Evolutionary conservation across 2,888 invertebrate species (phyloP), one percentile per base, ranked within the genome.

Genomic region (Standfussiana lucernea): DNA sequence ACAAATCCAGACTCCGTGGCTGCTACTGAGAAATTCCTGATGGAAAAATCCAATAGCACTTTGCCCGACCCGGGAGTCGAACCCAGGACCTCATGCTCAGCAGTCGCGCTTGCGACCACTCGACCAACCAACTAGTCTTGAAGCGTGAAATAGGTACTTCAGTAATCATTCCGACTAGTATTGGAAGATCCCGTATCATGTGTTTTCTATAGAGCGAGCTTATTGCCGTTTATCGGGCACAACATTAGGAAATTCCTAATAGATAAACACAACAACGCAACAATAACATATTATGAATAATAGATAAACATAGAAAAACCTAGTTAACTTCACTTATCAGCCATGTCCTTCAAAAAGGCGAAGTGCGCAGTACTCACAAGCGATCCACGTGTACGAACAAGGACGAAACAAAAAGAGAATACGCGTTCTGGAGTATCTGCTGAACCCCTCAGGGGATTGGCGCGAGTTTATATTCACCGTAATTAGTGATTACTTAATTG

Each of bases 331-430:
- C 21, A 2, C 28, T 72, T 72, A 72, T 72, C 74, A 24, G 47
- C 13, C 0, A 8, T 32, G 74, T 15, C 74, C 74, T 61, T 61
- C 8, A 32, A 8, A 32, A 28, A 13, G 40, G 18, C 28, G 32
- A 15, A 6, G 3, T 8, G 72, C 47, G 61, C 47, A 37, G 73
- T 47, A 47, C 47, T 73, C 32, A 2, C 42, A 7, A 37, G 0
- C n/a, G 28, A 1, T 28, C 24, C 74, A 61, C 74, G 61, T 75
- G 74, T 73, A 73, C 1, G 1, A 11, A 18, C 45, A n/a, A 73
- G 56, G 73, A 18, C 37, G 47, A 24, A 47, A 28, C 18, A 28
- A n/a, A 56, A 15, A 1, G 15, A 15, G 13, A 32, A 24, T 15
- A 37, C 35, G 35, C 6, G 35, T 42, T 28, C 24, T 24, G 0